A percentile compares a stretch with the other conserved stretches of the same genome.
phyloP scores from a whole-genome alignment of 2,888 invertebrate genomes.

The Cecidostiba fungosa region DNA sequence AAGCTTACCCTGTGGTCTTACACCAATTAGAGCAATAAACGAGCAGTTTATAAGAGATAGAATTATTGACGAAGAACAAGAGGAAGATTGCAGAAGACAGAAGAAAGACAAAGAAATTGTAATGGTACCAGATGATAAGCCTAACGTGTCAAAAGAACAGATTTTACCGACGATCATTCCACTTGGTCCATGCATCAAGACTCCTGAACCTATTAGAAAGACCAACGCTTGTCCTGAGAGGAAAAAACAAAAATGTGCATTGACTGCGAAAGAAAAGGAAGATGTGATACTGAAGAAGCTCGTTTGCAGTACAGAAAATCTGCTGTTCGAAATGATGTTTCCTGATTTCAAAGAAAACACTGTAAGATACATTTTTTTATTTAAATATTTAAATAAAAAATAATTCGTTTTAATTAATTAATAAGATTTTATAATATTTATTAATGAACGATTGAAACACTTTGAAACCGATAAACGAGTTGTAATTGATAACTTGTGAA shows the following conservation, averaged over 20 bases:
- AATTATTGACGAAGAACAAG: constrained; percentile 61
- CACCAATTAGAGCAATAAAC: constrained; percentile 76
- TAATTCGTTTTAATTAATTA: not conserved
- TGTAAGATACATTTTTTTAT: not conserved
- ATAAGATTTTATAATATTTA: too few species aligned
- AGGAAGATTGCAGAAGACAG: constrained; percentile 62
- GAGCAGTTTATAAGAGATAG: constrained; percentile 72
- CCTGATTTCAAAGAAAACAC: constrained; percentile 63
- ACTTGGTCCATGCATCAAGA: constrained; percentile 75
- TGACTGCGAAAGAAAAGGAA: constrained; percentile 65
- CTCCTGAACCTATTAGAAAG: constrained; percentile 68
- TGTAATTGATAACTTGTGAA: too few species aligned
- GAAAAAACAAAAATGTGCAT: constrained; percentile 67
- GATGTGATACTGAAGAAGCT: constrained; percentile 68
- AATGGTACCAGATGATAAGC: constrained; percentile 59
- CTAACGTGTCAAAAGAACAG: constrained; percentile 66
- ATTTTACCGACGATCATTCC: constrained; percentile 73
- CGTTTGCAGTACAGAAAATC: constrained; percentile 71
- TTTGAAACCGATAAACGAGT: too few species aligned
- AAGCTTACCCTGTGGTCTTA: constrained; percentile 70
- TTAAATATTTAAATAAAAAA: not conserved
- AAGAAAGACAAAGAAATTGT: constrained; percentile 29
- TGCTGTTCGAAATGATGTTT: constrained; percentile 74
- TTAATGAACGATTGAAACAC: too few species aligned
- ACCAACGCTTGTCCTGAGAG: constrained; percentile 67